Evolutionary conservation across 2,113 vertebrate species (phyloP).

Genomic region (Phaethon lepturus): DNA sequence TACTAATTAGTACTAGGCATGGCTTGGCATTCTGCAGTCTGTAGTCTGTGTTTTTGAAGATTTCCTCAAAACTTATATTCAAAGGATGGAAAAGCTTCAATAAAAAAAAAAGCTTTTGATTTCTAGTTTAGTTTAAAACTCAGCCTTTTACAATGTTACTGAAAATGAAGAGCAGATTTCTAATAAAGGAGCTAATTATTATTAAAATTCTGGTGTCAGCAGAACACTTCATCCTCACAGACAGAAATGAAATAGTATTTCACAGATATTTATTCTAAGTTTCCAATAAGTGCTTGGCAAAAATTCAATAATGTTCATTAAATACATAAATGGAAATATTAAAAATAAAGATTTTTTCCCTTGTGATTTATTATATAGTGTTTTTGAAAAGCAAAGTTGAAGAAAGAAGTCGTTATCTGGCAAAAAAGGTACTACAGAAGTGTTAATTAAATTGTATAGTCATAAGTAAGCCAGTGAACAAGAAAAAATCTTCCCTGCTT

Average conservation of each 20-base stretch:
- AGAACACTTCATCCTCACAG: conserved; percentile 58
- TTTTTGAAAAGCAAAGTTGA: conserved; percentile 64
- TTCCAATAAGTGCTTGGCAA: conserved; percentile 74
- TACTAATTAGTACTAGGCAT: conserved; percentile 58
- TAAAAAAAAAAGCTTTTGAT: conserved; percentile 67
- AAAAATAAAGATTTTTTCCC: conserved; percentile 77
- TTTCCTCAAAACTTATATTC: conserved; percentile 68
- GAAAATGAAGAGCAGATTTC: conserved; percentile 62
- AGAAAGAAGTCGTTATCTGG: conserved; percentile 64
- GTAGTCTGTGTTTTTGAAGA: conserved; percentile 71
- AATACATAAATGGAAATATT: conserved; percentile 80
- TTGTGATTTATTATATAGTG: conserved; percentile 74
- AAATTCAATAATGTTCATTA: conserved; percentile 80
- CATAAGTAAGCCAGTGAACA: conserved; percentile 46
- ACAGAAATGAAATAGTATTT: conserved; percentile 70
- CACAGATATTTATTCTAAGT: conserved; percentile 73
- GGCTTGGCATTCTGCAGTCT: conserved; percentile 51
- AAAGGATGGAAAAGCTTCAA: conserved; percentile 51
- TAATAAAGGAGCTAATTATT: conserved; percentile 74
- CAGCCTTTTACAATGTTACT: conserved; percentile 12
- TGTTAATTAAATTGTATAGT: conserved; percentile 76
- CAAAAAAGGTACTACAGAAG: conserved; percentile 68
- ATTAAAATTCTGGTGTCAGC: conserved; percentile 57
- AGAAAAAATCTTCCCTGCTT: conserved; percentile 57
- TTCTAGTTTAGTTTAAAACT: conserved; percentile 66